Evolutionary conservation across 2,797 vertebrate species (phyloP).

Genomic region (Phyllotis vaccarum): DNA sequence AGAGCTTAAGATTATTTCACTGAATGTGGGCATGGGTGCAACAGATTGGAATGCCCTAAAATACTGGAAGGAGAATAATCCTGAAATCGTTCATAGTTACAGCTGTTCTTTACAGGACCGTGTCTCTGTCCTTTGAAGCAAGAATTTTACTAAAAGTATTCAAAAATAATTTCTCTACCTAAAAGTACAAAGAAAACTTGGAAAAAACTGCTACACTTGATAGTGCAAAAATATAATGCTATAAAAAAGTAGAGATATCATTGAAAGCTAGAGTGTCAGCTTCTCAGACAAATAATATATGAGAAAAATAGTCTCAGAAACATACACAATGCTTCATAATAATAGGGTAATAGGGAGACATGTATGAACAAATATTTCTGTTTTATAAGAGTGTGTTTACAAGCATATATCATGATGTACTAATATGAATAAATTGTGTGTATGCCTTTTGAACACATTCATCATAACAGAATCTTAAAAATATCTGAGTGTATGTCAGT

Average conservation of each 20-base stretch:
- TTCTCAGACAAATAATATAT: neutral
- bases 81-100: neutral
- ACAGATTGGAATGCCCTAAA: neutral
- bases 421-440: neutral
- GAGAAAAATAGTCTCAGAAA: conserved; percentile 6
- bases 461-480: neutral
- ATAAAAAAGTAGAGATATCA: neutral
- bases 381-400: neutral
- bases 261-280: neutral
- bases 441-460: neutral
- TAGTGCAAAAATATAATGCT: neutral
- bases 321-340: neutral
- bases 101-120: neutral
- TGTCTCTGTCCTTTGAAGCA: neutral
- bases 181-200: conserved; percentile 6
- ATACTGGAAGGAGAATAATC: neutral
- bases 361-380: neutral
- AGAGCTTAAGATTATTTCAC: neutral
- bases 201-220: neutral
- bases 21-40: neutral
- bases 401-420: neutral
- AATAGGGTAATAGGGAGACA: neutral
- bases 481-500: neutral
- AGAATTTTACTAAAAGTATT: neutral
- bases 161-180: neutral